Evolutionary conservation across 2,113 vertebrate genomes (phyloP).

Genomic region (Rhizomys pruinosus): DNA sequence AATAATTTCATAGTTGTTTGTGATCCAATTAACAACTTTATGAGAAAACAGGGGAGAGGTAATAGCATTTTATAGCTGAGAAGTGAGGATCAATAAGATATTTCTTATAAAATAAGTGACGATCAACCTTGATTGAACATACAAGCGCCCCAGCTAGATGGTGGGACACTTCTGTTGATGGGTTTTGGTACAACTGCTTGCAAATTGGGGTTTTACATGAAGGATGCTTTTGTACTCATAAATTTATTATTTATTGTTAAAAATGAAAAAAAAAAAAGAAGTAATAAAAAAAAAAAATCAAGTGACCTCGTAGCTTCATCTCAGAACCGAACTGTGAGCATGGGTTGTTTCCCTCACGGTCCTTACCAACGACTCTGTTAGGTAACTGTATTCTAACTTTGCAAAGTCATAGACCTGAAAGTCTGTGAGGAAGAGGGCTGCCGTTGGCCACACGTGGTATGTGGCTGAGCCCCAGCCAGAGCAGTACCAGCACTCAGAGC

Average conservation of each 20-base stretch:
- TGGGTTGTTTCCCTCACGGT: neutral
- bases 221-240: too few relatives aligned
- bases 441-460: too few relatives aligned
- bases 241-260: too few relatives aligned
- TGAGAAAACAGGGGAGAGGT: neutral
- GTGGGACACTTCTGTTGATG: too few relatives aligned
- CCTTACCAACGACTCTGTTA: neutral
- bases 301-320: neutral
- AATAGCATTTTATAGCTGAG: neutral
- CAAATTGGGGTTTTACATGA: too few relatives aligned
- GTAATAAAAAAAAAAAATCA: too few relatives aligned
- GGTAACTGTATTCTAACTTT: neutral
- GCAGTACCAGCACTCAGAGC: neutral
- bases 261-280: too few relatives aligned
- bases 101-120: too few relatives aligned
- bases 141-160: too few relatives aligned
- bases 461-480: accelerated
- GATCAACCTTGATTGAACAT: too few relatives aligned
- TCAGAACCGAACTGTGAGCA: neutral
- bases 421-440: neutral
- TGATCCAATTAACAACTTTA: neutral
- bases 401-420: too few relatives aligned
- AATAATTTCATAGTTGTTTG: neutral
- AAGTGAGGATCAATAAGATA: neutral
- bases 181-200: too few relatives aligned